Evolutionary conservation across 2,113 vertebrate genomes (phyloP).

Genomic region (Otus sunia): DNA sequence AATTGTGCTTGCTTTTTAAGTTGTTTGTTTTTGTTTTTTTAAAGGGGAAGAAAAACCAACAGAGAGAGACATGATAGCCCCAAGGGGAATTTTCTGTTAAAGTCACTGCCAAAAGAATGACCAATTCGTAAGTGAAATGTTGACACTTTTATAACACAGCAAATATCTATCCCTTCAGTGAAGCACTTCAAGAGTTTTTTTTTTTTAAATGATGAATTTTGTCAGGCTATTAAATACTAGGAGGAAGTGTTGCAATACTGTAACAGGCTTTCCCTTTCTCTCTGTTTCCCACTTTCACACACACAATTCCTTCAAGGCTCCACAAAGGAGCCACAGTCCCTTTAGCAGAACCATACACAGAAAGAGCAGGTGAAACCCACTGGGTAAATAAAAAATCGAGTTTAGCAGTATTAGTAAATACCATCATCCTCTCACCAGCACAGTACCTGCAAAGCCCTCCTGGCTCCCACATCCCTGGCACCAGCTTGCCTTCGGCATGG

Average conservation of each 20-base stretch:
- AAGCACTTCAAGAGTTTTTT: neutral
- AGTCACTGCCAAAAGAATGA: conserved; percentile 57
- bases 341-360: neutral
- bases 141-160: conserved; percentile 44
- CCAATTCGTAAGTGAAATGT: conserved; percentile 53
- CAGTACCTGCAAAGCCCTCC: neutral
- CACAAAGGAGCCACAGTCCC: neutral
- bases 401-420: neutral
- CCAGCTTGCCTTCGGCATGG: neutral
- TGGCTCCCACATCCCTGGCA: neutral
- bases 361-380: neutral
- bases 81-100: conserved; percentile 36
- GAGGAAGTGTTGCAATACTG: neutral
- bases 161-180: conserved; percentile 29
- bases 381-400: neutral
- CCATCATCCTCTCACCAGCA: neutral
- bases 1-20: conserved; percentile 46
- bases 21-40: neutral
- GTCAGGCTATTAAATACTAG: neutral
- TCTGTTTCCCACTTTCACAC: neutral
- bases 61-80: conserved; percentile 6
- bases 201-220: neutral
- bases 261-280: neutral
- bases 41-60: neutral
- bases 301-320: neutral